Conservation (phyloP, 2,113 vertebrate genomes). For the Clarias gariepinus region DNA sequence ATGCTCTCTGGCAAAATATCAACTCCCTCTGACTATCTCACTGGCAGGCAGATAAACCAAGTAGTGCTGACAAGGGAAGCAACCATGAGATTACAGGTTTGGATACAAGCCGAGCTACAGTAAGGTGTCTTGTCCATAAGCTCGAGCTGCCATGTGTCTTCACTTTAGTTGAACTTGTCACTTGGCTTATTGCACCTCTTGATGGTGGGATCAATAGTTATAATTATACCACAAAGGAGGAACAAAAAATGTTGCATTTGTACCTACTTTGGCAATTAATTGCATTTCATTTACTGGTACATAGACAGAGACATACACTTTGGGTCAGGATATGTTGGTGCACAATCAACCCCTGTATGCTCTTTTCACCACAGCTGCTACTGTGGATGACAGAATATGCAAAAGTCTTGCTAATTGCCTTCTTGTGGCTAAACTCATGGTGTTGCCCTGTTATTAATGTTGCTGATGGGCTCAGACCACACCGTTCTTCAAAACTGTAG, state of each 20-base stretch:
- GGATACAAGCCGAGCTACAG: background rate
- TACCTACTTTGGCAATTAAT: background rate
- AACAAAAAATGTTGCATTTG: background rate
- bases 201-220: background rate
- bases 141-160: background rate
- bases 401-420: background rate
- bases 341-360: background rate
- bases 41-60: constrained; percentile 10
- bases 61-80: constrained; percentile 1
- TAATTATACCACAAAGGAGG: background rate
- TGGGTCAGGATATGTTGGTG: background rate
- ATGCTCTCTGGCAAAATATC: background rate
- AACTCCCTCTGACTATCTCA: constrained; percentile 15
- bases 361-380: background rate
- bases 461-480: background rate
- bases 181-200: background rate
- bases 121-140: constrained; percentile 13
- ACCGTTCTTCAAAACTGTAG: background rate
- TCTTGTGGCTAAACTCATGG: background rate
- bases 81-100: constrained; percentile 9
- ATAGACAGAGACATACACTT: background rate
- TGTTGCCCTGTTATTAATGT: background rate
- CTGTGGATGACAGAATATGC: background rate
- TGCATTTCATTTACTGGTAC: background rate
- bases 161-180: background rate